These are phyloP conservation scores for Entomobrya proxima DNA, from an alignment of 2,888 invertebrate species.

Conservation along the genomic window DNA sequence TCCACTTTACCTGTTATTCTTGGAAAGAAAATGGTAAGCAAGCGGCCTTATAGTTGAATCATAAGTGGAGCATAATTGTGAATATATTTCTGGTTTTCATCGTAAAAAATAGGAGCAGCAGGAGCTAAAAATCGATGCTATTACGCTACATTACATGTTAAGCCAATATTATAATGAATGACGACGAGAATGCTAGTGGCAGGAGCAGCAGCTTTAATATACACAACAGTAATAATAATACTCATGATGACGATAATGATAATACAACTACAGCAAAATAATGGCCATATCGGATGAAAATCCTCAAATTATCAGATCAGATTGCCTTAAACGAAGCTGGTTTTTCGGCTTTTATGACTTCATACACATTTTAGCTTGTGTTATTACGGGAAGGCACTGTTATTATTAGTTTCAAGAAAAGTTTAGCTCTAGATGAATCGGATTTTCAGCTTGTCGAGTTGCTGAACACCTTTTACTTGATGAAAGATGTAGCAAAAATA, in stretches of 20 bases:
- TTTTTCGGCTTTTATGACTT: slow-evolving; percentile 71
- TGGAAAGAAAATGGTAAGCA: not conserved
- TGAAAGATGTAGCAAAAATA: too few relatives aligned
- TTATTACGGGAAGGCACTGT: slow-evolving; percentile 4
- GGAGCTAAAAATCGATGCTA: slow-evolving; percentile 52
- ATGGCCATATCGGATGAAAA: slow-evolving; percentile 54
- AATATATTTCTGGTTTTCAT: too few relatives aligned
- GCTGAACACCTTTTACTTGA: too few relatives aligned
- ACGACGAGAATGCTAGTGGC: slow-evolving; percentile 52
- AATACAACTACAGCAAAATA: slow-evolving; percentile 10
- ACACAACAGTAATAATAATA: not conserved
- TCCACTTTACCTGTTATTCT: not conserved
- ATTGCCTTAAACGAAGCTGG: slow-evolving; percentile 73
- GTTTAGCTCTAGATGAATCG: not conserved
- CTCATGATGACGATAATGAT: slow-evolving; percentile 22
- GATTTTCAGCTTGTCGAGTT: too few relatives aligned
- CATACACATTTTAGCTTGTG: slow-evolving; percentile 54
- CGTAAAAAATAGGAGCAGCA: slow-evolving; percentile 1
- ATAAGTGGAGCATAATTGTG: slow-evolving; percentile 16
- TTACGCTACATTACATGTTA: slow-evolving; percentile 50
- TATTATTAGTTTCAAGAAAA: slow-evolving; percentile 18
- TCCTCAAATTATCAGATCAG: slow-evolving; percentile 70
- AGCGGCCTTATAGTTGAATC: not conserved
- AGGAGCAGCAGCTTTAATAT: slow-evolving; percentile 35
- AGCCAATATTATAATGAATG: slow-evolving; percentile 62